Percentiles rank a stretch among this genome's conserved stretches.
Evolutionary conservation across 2,113 vertebrate species (phyloP).

Genomic region (Leucopsar rothschildi): DNA sequence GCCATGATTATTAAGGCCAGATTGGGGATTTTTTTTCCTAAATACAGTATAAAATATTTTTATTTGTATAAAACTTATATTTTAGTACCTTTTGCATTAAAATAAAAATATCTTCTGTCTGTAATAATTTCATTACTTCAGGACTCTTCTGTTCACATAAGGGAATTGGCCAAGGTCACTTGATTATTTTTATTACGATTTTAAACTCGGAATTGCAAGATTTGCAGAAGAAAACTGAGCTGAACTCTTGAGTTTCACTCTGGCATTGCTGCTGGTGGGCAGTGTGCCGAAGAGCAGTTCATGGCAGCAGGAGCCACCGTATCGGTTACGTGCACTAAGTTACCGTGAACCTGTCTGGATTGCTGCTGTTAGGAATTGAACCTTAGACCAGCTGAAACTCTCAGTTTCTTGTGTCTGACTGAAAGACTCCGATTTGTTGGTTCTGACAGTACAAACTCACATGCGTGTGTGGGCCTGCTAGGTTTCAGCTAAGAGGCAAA

Average conservation of each 20-base stretch:
- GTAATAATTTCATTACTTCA: not conserved
- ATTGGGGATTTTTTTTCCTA: not conserved
- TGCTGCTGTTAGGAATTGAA: not conserved
- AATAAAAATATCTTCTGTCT: not conserved
- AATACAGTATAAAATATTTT: not conserved
- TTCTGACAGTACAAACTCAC: not conserved
- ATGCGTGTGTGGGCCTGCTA: not conserved
- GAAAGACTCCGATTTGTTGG: not conserved
- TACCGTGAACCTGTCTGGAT: not conserved
- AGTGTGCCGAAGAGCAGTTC: not conserved
- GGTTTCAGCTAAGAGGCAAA: not conserved
- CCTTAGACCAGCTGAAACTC: not conserved
- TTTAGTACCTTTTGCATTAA: too few relatives aligned
- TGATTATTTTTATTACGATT: not conserved
- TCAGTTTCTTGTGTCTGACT: not conserved
- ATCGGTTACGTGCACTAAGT: not conserved
- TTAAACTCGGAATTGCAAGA: not conserved
- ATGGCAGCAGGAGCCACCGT: not conserved
- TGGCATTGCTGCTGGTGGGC: not conserved
- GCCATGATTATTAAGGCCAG: not conserved
- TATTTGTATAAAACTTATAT: not conserved
- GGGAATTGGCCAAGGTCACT: not conserved
- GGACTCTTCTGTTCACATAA: not conserved
- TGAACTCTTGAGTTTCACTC: not conserved
- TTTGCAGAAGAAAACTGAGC: not conserved